A percentile compares a stretch with the other conserved stretches of the same genome.
These are phyloP conservation scores for Hiodon tergisus DNA, from an alignment of 2,113 vertebrate genomes.

Conservation along the genomic window DNA sequence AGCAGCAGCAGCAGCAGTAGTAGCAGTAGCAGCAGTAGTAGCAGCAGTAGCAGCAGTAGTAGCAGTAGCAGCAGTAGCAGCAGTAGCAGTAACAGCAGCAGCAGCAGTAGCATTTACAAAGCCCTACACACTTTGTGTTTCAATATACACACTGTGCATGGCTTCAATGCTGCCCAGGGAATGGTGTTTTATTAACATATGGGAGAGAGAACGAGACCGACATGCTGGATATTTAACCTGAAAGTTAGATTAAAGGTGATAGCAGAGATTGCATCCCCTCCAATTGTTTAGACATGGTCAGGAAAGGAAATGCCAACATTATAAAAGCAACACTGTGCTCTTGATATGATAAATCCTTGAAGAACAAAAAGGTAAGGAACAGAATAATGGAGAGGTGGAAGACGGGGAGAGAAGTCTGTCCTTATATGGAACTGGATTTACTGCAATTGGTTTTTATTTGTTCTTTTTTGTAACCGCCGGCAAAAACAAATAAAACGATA, in stretches of 20 bases:
- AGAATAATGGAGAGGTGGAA: conserved; percentile 45
- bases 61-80: too few species aligned
- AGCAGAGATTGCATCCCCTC: conserved; percentile 96
- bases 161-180: conserved; percentile 50
- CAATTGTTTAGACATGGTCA: conserved; percentile 98
- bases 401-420: conserved; percentile 35
- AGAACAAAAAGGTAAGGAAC: conserved; percentile 63
- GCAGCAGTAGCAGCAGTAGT: too few species aligned
- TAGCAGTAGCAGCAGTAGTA: too few species aligned
- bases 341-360: conserved; percentile 98
- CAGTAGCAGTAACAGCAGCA: too few species aligned
- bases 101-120: neutral
- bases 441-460: conserved; percentile 83
- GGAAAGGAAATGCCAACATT: conserved; percentile 99
- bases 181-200: conserved; percentile 81
- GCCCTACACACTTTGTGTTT: neutral
- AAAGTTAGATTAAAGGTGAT: conserved; percentile 94
- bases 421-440: conserved; percentile 53
- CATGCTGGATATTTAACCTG: conserved; percentile 85
- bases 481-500: conserved; percentile 84
- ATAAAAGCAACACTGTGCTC: conserved; percentile 93
- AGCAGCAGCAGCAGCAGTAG: too few species aligned
- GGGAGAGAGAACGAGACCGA: conserved; percentile 67
- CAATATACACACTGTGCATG: neutral
- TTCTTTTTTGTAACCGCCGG: conserved; percentile 87